Conservation (phyloP, 1,140 invertebrate genomes). For the Heliconius melpomene region DNA sequence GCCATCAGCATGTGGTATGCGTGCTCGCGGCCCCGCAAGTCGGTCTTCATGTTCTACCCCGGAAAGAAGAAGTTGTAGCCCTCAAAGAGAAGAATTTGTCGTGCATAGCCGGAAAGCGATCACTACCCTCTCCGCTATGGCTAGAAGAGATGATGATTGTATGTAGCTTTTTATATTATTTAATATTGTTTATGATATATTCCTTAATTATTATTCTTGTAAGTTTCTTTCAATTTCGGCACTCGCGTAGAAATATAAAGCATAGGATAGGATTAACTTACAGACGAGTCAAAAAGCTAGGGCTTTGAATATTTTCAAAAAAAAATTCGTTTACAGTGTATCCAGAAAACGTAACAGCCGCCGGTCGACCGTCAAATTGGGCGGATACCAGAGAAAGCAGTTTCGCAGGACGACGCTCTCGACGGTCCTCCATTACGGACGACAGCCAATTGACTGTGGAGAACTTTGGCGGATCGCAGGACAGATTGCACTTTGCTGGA, state of each 20-base stretch:
- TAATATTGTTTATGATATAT: too few relatives aligned
- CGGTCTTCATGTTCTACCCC: slow-evolving; percentile 75
- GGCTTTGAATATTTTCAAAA: too few relatives aligned
- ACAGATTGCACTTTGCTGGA: slow-evolving; percentile 86
- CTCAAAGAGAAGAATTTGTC: slow-evolving; percentile 86
- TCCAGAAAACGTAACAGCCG: slow-evolving; percentile 60
- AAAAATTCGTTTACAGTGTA: slow-evolving; percentile 21
- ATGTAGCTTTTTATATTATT: not conserved
- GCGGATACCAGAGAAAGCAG: slow-evolving; percentile 87
- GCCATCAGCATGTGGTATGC: slow-evolving; percentile 68
- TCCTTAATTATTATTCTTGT: too few relatives aligned
- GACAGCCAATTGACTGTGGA: slow-evolving; percentile 94
- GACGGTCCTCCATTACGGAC: slow-evolving; percentile 91
- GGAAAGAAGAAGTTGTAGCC: slow-evolving; percentile 67
- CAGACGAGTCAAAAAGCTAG: too few relatives aligned
- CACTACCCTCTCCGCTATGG: slow-evolving; percentile 84
- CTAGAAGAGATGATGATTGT: slow-evolving; percentile 62
- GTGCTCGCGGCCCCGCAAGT: slow-evolving; percentile 47
- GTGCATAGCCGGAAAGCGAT: slow-evolving; percentile 90
- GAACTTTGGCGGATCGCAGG: slow-evolving; percentile 94
- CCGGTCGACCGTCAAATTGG: slow-evolving; percentile 92
- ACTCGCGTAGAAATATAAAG: too few relatives aligned
- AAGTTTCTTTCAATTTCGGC: too few relatives aligned
- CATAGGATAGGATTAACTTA: too few relatives aligned
- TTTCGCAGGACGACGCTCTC: slow-evolving; percentile 90